Evolutionary conservation across 2,113 vertebrate genomes (phyloP), one percentile per base, ranked within the genome.

Genomic region (Riparia riparia): DNA sequence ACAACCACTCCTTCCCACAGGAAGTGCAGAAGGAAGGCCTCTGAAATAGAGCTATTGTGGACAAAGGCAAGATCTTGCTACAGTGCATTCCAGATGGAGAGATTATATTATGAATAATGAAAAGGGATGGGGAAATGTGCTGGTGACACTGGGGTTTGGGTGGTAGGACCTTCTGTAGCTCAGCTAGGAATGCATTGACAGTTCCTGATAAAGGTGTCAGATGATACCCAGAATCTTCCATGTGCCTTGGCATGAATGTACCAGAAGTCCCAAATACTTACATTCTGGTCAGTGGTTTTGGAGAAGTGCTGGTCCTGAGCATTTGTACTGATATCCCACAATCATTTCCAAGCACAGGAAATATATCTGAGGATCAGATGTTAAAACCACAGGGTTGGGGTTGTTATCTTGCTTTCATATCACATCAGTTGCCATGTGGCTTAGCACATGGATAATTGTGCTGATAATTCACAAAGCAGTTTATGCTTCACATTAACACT

Each of bases 381-480:
- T 41, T 68, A 68, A 86, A 92, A 49, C 65, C 76, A 14, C 72
- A 53, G 14, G 2, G 4, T 86, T 78, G 17, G 16, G 71, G 39
- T 95, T 54, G 17, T 45, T 92, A 21, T 92, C 64, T 84, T 79
- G 53, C 80, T 82, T 88, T 89, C 44, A 0, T 78, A 49, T 64
- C 85, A 31, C 63, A 56, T 69, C 54, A 42, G 68, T 91, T 90
- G 72, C 64, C 69, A 12, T 45, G 41, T 74, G 95, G 69, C 58
- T 90, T 86, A 84, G 76, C 74, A 78, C 58, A 41, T 61, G 58
- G 58, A 41, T 41, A 28, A 61, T 39, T 41, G 58, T 41, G 71
- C 45, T 89, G 90, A 94, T 96, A 90, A 92, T 76, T 84, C 86
- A 53, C 73, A 53, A 70, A 93, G 69, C 6, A 2, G 86, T 78